These are phyloP conservation scores for Adelosebastes latens DNA, from an alignment of 2,797 vertebrate genomes.

Conservation along the genomic window DNA sequence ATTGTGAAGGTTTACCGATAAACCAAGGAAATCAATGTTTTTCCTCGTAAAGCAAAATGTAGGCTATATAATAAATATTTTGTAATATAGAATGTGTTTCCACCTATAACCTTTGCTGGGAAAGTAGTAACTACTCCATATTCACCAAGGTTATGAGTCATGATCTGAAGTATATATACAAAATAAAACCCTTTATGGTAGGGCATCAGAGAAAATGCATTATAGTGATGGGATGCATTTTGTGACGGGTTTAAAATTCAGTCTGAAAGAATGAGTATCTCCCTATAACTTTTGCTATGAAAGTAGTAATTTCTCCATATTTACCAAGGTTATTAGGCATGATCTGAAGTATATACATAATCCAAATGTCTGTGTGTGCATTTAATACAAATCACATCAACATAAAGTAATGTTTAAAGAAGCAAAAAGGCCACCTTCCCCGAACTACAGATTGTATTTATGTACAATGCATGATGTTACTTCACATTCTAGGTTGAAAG, in stretches of 20 bases:
- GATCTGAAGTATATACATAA: not conserved
- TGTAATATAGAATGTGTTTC: too few relatives aligned
- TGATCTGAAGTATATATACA: not conserved
- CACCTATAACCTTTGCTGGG: not conserved
- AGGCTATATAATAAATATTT: too few relatives aligned
- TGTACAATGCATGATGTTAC: not conserved
- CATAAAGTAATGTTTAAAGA: not conserved
- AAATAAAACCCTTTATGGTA: not conserved
- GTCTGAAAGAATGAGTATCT: not conserved
- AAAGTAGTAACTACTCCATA: not conserved
- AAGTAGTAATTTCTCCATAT: not conserved
- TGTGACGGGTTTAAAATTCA: not conserved
- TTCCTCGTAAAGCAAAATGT: too few relatives aligned
- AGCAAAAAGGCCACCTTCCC: not conserved
- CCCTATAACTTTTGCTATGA: not conserved
- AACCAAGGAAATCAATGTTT: not conserved
- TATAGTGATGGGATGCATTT: not conserved
- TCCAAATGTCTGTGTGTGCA: not conserved
- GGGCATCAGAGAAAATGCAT: not conserved
- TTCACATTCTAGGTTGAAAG: not conserved
- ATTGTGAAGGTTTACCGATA: not conserved
- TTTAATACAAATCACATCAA: not conserved
- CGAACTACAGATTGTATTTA: not conserved
- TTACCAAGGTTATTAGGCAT: not conserved
- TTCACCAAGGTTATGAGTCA: not conserved